Conservation (phyloP, 2,888 invertebrate species). For the Athrips mouffetella region DNA sequence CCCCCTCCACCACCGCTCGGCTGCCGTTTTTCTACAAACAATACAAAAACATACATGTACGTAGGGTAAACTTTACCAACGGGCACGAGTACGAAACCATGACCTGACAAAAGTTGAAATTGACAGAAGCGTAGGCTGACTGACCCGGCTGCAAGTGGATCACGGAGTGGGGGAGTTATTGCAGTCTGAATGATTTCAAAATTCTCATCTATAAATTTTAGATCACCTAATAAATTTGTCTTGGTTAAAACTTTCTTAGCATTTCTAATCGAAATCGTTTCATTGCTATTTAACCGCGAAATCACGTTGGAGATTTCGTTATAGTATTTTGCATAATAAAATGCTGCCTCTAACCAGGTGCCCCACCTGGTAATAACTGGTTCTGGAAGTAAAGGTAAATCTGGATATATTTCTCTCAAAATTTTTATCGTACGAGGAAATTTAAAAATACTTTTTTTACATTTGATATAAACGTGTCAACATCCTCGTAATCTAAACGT, state of each 20-base stretch:
- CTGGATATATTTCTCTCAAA: slow-evolving; percentile 18
- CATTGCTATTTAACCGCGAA: neutral
- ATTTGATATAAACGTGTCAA: slow-evolving; percentile 18
- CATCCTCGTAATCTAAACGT: slow-evolving; percentile 13
- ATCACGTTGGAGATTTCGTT: slow-evolving; percentile 7
- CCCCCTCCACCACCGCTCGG: slow-evolving; percentile 22
- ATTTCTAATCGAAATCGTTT: neutral
- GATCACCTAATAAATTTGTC: neutral
- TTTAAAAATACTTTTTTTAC: slow-evolving; percentile 22
- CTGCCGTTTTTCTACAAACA: slow-evolving; percentile 43
- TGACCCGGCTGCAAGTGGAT: no score
- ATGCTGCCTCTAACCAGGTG: slow-evolving; percentile 17
- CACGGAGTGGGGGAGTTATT: no score
- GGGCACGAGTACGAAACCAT: no score
- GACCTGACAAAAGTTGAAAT: no score
- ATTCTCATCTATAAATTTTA: neutral
- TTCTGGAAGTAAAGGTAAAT: slow-evolving; percentile 16
- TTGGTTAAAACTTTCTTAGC: neutral
- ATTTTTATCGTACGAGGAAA: slow-evolving; percentile 12
- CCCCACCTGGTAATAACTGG: slow-evolving; percentile 18
- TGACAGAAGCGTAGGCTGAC: no score
- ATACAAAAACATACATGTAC: no score
- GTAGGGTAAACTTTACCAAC: no score
- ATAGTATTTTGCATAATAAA: slow-evolving; percentile 15
- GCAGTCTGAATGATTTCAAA: no score